These are phyloP conservation scores for Odontocerum albicorne DNA, from an alignment of 2,888 invertebrate species.

Conservation along the genomic window DNA sequence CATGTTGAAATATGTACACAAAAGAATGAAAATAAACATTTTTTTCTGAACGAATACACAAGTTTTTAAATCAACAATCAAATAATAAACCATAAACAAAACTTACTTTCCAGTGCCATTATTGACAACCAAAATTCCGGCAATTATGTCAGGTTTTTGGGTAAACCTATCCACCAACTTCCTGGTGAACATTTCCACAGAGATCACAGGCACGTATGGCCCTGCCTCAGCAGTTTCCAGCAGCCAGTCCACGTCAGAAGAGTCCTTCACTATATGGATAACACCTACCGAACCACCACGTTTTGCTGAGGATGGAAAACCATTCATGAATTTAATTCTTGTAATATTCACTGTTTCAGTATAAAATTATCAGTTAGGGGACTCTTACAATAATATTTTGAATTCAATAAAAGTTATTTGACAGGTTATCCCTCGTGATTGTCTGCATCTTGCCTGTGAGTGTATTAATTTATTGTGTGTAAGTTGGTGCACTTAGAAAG, in stretches of 20 bases:
- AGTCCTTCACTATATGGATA: conserved; percentile 69
- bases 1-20: too few relatives aligned
- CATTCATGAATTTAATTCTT: conserved; percentile 1
- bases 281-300: conserved; percentile 83
- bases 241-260: conserved; percentile 74
- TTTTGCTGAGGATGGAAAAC: conserved; percentile 57
- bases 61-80: too few relatives aligned
- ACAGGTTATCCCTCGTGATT: too few relatives aligned
- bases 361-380: not conserved
- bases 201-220: conserved; percentile 78
- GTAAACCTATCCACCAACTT: conserved; percentile 57
- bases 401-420: too few relatives aligned
- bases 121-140: conserved; percentile 66
- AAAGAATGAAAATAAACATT: too few relatives aligned
- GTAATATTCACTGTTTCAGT: not conserved
- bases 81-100: too few relatives aligned
- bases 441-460: too few relatives aligned
- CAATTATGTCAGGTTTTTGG: conserved; percentile 57
- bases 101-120: conserved; percentile 50
- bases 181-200: conserved; percentile 63
- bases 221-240: conserved; percentile 69
- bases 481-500: too few relatives aligned
- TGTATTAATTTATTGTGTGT: too few relatives aligned
- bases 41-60: too few relatives aligned
- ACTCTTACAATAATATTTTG: too few relatives aligned